These are phyloP conservation scores for Istiophorus platypterus DNA, from an alignment of 2,113 vertebrate species.

Conservation along the genomic window DNA sequence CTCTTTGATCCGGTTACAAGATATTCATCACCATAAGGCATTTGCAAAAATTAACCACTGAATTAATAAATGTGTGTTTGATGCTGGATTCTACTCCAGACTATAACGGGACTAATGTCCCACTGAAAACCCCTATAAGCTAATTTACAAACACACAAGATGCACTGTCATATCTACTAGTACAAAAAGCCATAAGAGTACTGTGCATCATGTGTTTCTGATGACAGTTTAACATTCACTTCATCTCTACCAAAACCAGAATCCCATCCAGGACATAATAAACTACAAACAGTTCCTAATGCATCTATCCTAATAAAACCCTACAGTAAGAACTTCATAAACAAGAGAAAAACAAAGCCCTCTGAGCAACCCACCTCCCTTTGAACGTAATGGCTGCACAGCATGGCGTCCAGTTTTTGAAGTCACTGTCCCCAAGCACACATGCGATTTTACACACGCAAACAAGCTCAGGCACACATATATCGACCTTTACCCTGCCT, in stretches of 20 bases:
- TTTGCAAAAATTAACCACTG: neutral
- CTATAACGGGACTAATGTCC: neutral
- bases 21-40: neutral
- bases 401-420: constrained; percentile 80
- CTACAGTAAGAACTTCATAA: constrained; percentile 74
- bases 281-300: constrained; percentile 74
- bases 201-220: neutral
- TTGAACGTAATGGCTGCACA: constrained; percentile 76
- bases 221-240: constrained; percentile 56
- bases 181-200: neutral
- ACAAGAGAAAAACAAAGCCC: constrained; percentile 75
- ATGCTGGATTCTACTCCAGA: neutral
- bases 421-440: constrained; percentile 83
- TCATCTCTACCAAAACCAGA: constrained; percentile 70
- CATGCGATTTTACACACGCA: constrained; percentile 51
- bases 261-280: constrained; percentile 59
- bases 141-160: constrained; percentile 1
- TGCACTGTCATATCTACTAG: neutral
- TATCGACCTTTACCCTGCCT: constrained; percentile 77
- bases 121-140: neutral
- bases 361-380: constrained; percentile 69
- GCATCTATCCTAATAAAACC: constrained; percentile 69
- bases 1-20: no score
- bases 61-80: neutral
- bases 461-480: constrained; percentile 50